phyloP scores from a whole-genome alignment of 2,797 vertebrate genomes.

The Neosilurus mollespiculum region DNA sequence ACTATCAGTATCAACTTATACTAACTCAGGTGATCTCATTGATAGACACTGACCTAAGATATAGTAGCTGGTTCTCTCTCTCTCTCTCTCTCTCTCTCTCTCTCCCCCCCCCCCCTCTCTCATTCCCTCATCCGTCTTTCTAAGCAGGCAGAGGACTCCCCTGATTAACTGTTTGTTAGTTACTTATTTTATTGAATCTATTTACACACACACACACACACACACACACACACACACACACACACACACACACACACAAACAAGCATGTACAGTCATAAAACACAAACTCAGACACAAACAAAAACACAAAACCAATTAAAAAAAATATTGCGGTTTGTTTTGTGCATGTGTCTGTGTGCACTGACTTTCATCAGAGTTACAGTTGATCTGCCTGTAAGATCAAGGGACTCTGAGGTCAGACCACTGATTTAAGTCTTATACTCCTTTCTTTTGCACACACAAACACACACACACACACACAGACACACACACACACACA shows the following conservation, averaged over 20 bases:
- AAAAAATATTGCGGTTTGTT: too few species aligned
- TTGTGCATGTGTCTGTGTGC: neutral
- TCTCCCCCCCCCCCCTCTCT: neutral
- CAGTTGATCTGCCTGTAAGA: conserved; percentile 11
- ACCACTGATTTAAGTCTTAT: conserved; percentile 1
- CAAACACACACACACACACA: too few species aligned
- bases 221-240: neutral
- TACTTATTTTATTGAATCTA: too few species aligned
- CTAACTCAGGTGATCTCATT: conserved; percentile 18
- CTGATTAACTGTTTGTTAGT: too few species aligned
- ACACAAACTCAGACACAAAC: too few species aligned
- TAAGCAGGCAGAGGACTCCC: too few species aligned
- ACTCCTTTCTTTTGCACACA: neutral
- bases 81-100: neutral
- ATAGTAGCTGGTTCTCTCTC: conserved; percentile 2
- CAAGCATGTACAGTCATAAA: neutral
- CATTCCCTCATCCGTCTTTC: too few species aligned
- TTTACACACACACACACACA: neutral
- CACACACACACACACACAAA: neutral
- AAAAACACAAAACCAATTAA: too few species aligned
- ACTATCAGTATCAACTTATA: neutral
- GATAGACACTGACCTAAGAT: conserved; percentile 25
- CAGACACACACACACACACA: too few species aligned
- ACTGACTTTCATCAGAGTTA: neutral
- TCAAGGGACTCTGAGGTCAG: conserved; percentile 13